phyloP scores from a whole-genome alignment of 92 coral and sea anemone species.

The Galaxea fascicularis region DNA sequence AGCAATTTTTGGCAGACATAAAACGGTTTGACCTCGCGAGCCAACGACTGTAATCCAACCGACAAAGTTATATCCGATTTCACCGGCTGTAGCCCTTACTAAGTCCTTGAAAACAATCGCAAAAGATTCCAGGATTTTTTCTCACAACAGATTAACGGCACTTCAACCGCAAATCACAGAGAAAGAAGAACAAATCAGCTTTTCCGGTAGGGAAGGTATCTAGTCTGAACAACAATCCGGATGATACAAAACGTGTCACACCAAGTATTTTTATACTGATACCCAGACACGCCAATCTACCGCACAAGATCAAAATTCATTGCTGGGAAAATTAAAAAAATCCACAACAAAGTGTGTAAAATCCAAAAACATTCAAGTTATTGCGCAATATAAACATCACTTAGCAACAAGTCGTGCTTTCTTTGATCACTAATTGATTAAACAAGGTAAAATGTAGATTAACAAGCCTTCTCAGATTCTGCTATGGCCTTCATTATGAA shows the following conservation, averaged over 20 bases:
- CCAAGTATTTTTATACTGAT: background rate
- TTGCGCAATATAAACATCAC: slow-evolving; percentile 14
- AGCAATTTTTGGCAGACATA: background rate
- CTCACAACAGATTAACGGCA: background rate
- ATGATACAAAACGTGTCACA: background rate
- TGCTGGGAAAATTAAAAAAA: slow-evolving; percentile 6
- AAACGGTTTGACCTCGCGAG: too few relatives aligned
- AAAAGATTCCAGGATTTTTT: background rate
- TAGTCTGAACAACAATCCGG: background rate
- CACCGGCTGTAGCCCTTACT: background rate
- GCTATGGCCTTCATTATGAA: background rate
- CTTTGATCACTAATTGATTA: slow-evolving; percentile 23
- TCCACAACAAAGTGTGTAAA: background rate
- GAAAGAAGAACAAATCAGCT: background rate
- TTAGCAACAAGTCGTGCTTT: background rate
- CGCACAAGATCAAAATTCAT: background rate
- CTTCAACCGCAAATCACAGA: background rate
- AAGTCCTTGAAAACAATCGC: background rate
- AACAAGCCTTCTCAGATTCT: background rate
- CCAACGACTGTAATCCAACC: background rate
- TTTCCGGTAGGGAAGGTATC: background rate
- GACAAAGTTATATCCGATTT: background rate
- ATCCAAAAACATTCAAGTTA: slow-evolving; percentile 9
- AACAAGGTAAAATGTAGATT: background rate
- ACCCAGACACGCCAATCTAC: background rate